Conservation (phyloP, 35 echinoderm and acorn worm genomes). For the Hemicentrotus pulcherrimus region DNA sequence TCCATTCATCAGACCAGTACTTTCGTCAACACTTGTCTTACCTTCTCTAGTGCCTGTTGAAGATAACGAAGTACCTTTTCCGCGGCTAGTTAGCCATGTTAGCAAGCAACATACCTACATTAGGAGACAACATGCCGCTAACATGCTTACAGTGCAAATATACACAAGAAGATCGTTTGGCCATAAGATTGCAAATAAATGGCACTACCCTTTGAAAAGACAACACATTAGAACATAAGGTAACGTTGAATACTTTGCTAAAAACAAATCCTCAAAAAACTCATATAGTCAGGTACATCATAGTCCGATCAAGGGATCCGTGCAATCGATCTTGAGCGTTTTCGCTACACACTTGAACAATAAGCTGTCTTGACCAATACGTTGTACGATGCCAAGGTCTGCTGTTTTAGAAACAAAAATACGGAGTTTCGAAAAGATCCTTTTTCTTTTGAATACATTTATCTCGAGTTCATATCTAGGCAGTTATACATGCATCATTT, state of each 20-base stretch:
- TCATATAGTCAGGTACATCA: background rate
- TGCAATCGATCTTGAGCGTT: background rate
- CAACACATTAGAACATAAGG: background rate
- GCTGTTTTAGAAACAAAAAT: too few relatives aligned
- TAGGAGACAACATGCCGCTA: background rate
- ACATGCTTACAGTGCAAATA: background rate
- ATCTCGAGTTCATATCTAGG: too few relatives aligned
- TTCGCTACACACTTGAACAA: background rate
- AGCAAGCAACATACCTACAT: background rate
- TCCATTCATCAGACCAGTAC: background rate
- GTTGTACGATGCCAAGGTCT: too few relatives aligned
- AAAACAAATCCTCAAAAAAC: background rate
- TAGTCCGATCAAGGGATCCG: background rate
- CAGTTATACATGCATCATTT: too few relatives aligned
- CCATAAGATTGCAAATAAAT: background rate
- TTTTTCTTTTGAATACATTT: too few relatives aligned
- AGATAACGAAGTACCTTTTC: constrained; percentile 17
- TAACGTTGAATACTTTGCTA: background rate
- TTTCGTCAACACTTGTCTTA: background rate
- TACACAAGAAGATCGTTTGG: background rate
- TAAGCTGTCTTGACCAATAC: too few relatives aligned
- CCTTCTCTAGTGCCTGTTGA: background rate
- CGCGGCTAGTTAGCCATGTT: background rate
- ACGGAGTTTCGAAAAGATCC: too few relatives aligned
- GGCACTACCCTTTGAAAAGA: background rate